Base-by-base conservation (phyloP, 2,797 vertebrate genomes). In the Orestias chungarensis region DNA sequence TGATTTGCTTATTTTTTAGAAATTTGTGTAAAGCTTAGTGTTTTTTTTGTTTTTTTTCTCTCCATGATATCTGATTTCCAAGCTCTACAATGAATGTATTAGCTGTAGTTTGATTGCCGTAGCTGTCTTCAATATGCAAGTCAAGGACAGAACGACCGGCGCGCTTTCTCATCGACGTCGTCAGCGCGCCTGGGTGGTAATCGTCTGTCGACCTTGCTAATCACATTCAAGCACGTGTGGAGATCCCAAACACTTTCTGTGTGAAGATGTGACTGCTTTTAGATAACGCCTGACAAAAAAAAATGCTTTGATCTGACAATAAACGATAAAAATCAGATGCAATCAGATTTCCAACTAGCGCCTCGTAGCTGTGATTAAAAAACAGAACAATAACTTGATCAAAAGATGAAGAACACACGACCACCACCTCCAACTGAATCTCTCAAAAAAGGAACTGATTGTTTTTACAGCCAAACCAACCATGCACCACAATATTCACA, bases 141-240 rank as follows among this genome's bases (percentile, higher is more conserved):
- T 76, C 20, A 52, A 83, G 80, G 62, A 38, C 66, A 62, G 25
- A 1, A 31, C 3, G 59, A 55, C 65, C 78, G 77, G 33, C 9
- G 69, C 77, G 76, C 75, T 88, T 88, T 90, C 86, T 80, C 85
- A 68, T 64, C 43, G 52, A 82, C 72, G 73, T 57, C 55, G 61
- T 78, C 71, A 40, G 3, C 50, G 79, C 80, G 29, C 78, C 67
- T 91, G 91, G 89, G 88, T 88, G 91, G 91, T 75, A 85, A 80
- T 80, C 50, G 42, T 42, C 76, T 72, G 40, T 43, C 35, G 47
- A 70, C 62, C 9, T 10, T 1, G 50, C 67, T 76, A 85, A 42
- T 86, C 74, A 27, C 80, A 74, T 80, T 64, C 47, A 15, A 76
- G 85, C 83, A 86, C 84, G 78, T 80, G 84, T 54, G 78, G 70